Conservation (phyloP, 2,797 vertebrate genomes). For the Sebastes cheni region DNA sequence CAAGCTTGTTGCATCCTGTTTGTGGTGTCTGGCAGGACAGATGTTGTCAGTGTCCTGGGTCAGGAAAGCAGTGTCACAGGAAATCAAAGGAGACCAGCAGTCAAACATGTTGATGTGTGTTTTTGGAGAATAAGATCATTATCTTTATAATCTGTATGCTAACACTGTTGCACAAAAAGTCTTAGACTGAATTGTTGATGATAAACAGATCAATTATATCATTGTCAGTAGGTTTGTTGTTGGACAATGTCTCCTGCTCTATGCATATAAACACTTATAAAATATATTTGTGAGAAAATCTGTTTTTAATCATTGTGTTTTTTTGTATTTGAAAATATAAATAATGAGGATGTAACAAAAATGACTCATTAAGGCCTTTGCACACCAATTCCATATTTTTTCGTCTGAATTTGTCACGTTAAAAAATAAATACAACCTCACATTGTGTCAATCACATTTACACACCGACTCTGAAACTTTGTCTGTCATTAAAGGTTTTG, state of each 20-base stretch:
- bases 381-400: too few relatives aligned
- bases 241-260: neutral
- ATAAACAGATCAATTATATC: neutral
- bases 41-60: neutral
- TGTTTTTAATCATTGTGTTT: neutral
- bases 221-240: neutral
- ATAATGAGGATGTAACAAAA: neutral
- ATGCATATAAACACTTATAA: neutral
- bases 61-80: neutral
- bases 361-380: too few relatives aligned
- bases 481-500: too few relatives aligned
- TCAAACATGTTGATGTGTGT: neutral
- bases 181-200: neutral
- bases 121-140: neutral
- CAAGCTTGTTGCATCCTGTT: conserved; percentile 14
- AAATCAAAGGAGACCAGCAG: conserved; percentile 1
- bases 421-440: too few relatives aligned
- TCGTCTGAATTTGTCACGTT: too few relatives aligned
- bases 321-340: conserved; percentile 3
- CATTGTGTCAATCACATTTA: too few relatives aligned
- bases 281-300: neutral
- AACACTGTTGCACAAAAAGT: neutral
- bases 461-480: too few relatives aligned
- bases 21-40: conserved; percentile 20
- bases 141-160: neutral